Evolutionary conservation across 2,797 vertebrate genomes (phyloP).

Genomic region (Phoeniculus purpureus): DNA sequence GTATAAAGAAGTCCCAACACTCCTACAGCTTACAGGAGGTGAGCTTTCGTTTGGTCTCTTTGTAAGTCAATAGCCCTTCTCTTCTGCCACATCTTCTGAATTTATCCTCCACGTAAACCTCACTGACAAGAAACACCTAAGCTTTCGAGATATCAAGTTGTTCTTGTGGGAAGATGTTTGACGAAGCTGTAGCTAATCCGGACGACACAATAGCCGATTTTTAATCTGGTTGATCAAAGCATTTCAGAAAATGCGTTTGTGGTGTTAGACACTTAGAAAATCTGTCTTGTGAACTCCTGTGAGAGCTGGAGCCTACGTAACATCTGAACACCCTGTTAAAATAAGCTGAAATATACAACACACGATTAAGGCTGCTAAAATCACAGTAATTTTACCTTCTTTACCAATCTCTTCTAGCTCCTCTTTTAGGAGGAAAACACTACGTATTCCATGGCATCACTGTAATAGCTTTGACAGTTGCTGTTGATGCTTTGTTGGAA

Average conservation of each 20-base stretch:
- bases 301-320: constrained; percentile 4
- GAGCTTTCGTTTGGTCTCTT: background rate
- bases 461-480: constrained; percentile 44
- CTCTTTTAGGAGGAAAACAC: constrained; percentile 21
- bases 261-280: background rate
- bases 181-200: background rate
- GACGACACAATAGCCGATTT: background rate
- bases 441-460: background rate
- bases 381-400: constrained; percentile 47
- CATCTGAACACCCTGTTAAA: constrained; percentile 6
- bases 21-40: constrained; percentile 85
- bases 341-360: background rate
- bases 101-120: background rate
- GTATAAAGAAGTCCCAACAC: constrained; percentile 81
- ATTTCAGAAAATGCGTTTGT: background rate
- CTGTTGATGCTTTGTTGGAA: constrained; percentile 19
- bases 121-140: background rate
- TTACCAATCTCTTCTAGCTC: constrained; percentile 15
- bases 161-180: background rate
- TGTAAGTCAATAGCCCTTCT: background rate
- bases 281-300: background rate
- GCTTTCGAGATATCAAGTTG: background rate
- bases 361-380: background rate
- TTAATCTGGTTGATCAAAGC: background rate
- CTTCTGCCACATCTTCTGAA: background rate